Conservation (phyloP, 2,888 invertebrate species). For the Acrobeloides nanus region DNA sequence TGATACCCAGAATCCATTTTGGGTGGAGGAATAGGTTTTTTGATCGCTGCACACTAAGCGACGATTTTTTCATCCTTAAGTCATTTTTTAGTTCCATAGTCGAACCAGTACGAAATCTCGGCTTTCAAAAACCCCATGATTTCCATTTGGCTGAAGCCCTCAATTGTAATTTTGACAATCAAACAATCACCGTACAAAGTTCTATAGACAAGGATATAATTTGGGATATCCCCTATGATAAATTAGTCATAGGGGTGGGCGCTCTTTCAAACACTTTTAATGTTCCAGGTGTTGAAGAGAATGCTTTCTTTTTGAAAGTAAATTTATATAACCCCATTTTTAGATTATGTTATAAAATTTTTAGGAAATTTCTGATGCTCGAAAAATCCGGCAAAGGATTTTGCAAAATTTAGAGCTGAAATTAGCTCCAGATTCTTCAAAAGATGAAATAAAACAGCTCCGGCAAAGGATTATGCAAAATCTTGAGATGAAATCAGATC, state of each 20-base stretch:
- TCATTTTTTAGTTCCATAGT: constrained; percentile 55
- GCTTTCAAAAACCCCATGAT: constrained; percentile 54
- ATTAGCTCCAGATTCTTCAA: no score
- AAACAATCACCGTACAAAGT: constrained; percentile 6
- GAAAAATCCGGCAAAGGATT: constrained; percentile 54
- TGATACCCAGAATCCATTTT: no score
- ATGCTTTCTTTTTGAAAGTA: constrained; percentile 57
- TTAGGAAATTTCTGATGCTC: constrained; percentile 56
- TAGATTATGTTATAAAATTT: no score
- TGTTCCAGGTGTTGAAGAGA: constrained; percentile 55
- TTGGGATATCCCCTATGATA: constrained; percentile 54
- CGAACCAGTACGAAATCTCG: constrained; percentile 55
- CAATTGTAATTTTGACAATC: constrained; percentile 39
- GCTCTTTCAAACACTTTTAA: constrained; percentile 56
- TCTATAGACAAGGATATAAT: constrained; percentile 31
- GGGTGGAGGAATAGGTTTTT: no score
- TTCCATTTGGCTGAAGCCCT: constrained; percentile 54
- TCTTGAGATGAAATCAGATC: constrained; percentile 54
- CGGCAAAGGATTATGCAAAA: no score
- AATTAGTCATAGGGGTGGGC: constrained; percentile 57
- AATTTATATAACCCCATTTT: no score
- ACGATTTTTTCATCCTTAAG: no score
- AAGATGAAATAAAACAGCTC: no score
- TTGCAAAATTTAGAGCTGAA: constrained; percentile 56
- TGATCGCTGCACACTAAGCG: no score